These are phyloP conservation scores for Littorina saxatilis DNA, from an alignment of 1,140 invertebrate genomes.

Conservation along the genomic window DNA sequence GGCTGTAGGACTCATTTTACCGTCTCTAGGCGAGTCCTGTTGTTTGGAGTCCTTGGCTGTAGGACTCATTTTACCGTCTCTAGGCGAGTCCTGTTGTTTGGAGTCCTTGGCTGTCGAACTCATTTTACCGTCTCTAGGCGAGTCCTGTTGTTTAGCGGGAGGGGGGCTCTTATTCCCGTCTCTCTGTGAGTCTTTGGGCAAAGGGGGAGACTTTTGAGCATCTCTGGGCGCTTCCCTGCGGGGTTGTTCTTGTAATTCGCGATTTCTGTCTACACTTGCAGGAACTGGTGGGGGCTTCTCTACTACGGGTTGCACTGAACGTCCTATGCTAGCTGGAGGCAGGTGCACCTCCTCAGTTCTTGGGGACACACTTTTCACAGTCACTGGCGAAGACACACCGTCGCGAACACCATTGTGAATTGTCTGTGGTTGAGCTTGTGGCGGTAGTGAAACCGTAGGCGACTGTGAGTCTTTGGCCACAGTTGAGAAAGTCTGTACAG, in stretches of 20 bases:
- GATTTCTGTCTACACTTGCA: not conserved
- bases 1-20: not conserved
- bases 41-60: conserved; percentile 21
- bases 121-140: not conserved
- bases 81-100: not conserved
- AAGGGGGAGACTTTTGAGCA: no score
- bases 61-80: not conserved
- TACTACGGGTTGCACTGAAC: not conserved
- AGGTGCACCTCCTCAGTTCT: no score
- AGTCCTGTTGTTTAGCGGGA: not conserved
- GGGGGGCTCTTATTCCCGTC: not conserved
- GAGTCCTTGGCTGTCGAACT: conserved; percentile 23
- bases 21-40: not conserved
- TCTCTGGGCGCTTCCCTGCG: no score
- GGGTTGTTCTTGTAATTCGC: not conserved
- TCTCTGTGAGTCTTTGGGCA: not conserved
- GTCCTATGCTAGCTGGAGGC: not conserved
- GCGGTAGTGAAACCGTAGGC: not conserved
- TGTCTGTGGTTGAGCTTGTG: not conserved
- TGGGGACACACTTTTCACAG: not conserved
- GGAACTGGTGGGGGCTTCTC: not conserved
- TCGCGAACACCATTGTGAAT: not conserved
- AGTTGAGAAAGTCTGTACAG: not conserved
- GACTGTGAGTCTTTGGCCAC: not conserved
- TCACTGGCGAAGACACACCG: not conserved